Percentiles rank a stretch among this genome's conserved stretches.
Conservation (phyloP, 2,888 invertebrate genomes). For the Spisula solida region DNA sequence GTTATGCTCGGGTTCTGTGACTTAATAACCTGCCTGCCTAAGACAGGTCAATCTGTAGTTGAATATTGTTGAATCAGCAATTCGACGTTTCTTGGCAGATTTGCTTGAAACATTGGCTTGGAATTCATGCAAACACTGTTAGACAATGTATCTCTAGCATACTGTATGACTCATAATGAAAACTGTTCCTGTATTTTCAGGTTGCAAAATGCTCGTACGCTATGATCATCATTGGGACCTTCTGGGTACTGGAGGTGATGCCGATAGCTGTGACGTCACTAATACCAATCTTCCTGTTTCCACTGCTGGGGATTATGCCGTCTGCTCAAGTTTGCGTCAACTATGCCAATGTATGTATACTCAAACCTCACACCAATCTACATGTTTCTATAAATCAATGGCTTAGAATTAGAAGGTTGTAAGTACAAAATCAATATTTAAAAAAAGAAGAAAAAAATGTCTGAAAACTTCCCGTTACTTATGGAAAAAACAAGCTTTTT, state of each 20-base stretch:
- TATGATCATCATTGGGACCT: slow-evolving; percentile 82
- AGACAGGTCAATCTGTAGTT: no score
- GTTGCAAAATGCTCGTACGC: slow-evolving; percentile 81
- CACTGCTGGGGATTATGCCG: slow-evolving; percentile 83
- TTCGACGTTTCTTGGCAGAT: background rate
- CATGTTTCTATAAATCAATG: no score
- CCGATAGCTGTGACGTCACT: slow-evolving; percentile 85
- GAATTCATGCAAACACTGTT: background rate
- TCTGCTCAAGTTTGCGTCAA: slow-evolving; percentile 80
- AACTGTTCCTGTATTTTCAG: slow-evolving; percentile 69
- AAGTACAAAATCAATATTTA: no score
- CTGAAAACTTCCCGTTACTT: no score
- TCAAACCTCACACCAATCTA: no score
- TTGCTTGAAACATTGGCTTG: background rate
- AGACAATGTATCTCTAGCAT: background rate
- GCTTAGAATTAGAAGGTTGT: no score
- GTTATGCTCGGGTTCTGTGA: no score
- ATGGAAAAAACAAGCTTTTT: no score
- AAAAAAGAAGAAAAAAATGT: no score
- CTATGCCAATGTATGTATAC: slow-evolving; percentile 79
- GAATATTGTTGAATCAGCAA: no score
- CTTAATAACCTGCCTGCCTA: no score
- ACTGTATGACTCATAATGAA: background rate
- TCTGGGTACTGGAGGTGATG: slow-evolving; percentile 84
- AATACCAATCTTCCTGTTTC: slow-evolving; percentile 84